Percentiles rank a stretch among this genome's conserved stretches.
Evolutionary conservation across 1,140 invertebrate species (phyloP).

Genomic region (Hyles vespertilio): DNA sequence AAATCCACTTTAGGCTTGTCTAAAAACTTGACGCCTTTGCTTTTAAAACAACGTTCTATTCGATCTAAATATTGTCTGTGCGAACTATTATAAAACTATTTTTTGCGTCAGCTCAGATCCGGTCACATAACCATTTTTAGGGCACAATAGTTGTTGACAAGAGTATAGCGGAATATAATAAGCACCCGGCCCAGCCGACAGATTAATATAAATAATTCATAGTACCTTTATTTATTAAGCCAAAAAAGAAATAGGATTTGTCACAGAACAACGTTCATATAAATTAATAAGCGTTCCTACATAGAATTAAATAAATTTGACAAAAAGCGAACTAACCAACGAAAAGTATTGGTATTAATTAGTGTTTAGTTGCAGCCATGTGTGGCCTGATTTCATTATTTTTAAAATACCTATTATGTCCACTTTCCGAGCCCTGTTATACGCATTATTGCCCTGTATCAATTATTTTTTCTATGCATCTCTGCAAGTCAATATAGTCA

Average conservation of each 20-base stretch:
- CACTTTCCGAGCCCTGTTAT: no score
- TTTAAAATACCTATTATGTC: neutral
- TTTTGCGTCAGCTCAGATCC: constrained; percentile 23
- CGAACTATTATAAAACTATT: constrained; percentile 21
- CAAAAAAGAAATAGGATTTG: constrained; percentile 25
- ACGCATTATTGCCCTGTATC: neutral
- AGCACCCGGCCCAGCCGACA: constrained; percentile 16
- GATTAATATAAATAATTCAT: constrained; percentile 41
- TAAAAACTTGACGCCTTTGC: constrained; percentile 36
- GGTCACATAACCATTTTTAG: constrained; percentile 47
- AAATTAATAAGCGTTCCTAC: constrained; percentile 32
- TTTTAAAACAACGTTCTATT: constrained; percentile 34
- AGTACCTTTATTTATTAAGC: constrained; percentile 12
- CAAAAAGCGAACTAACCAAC: constrained; percentile 24
- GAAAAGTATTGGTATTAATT: constrained; percentile 18
- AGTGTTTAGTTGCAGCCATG: constrained; percentile 12
- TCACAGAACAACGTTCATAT: constrained; percentile 27
- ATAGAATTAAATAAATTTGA: constrained; percentile 41
- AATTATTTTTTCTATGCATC: no score
- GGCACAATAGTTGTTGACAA: constrained; percentile 46
- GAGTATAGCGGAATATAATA: constrained; percentile 24
- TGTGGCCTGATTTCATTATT: constrained; percentile 17
- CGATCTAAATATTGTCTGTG: constrained; percentile 33
- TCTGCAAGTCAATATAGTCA: no score
- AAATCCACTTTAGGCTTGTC: constrained; percentile 9